Base-by-base conservation (phyloP, 2,888 invertebrate genomes). In the Dicycla oo region DNA sequence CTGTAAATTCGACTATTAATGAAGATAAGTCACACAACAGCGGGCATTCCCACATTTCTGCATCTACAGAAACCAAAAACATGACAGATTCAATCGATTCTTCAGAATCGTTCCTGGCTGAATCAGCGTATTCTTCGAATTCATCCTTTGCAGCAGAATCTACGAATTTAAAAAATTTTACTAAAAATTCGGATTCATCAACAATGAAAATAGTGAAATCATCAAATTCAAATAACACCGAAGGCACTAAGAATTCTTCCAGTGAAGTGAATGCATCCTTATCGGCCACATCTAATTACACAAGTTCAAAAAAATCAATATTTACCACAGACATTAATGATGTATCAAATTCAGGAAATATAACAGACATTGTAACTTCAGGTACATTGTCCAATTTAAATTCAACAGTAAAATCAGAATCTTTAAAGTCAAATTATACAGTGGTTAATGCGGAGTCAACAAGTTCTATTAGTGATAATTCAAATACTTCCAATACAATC, bases 371-470 rank as follows among this genome's bases (percentile, higher is more conserved):
- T 6, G 8, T 51, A 34, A 67, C 53, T 38, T 61, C 43, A 60
- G 78, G 54, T 51, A 51, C 26, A 10, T 60, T n/a, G 3, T 66
- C 30, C 11, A 56, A 67, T 58, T 80, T 67, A 57, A 79, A 79
- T 79, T 79, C 82, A 60, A 70, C 60, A 34, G 82, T 72, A 15
- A 69, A 56, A 45, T 81, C 69, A 58, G 54, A 72, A 45, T 65
- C 49, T 11, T 38, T 70, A 23, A 72, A 60, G 15, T 70, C 71
- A 2, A 68, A 4, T 23, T 72, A 69, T 70, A 34, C 30, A 61
- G 15, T 54, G 2, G 30, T 51, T n/a, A 51, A 62, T 34, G 47
- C 20, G 10, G 69, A 61, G 0, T 54, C 60, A 43, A 53, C 2
- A 13, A 68, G 7, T 58, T 69, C 69, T 34, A 20, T 69, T 8